phyloP scores from a whole-genome alignment of 2,888 invertebrate species.

The Tinea trinotella region DNA sequence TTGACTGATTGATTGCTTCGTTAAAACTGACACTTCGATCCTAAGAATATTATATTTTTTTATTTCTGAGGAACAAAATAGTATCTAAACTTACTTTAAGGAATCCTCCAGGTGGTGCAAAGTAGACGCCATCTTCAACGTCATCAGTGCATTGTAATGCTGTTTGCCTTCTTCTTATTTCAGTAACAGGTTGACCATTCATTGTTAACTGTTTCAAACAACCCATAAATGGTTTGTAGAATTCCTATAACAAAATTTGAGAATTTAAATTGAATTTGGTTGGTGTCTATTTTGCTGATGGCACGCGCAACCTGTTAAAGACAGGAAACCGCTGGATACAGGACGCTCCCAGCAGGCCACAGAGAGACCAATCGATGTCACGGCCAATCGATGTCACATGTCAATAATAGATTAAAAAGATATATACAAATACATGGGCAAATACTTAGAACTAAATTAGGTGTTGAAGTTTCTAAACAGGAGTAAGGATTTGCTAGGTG shows the following conservation, averaged over 20 bases:
- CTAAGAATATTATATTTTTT: neutral
- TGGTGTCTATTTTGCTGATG: neutral
- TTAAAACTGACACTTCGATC: neutral
- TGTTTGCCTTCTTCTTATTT: conserved; percentile 70
- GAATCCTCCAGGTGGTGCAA: conserved; percentile 83
- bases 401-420: no score
- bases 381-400: no score
- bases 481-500: no score
- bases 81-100: conserved; percentile 64
- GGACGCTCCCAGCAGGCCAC: no score
- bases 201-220: conserved; percentile 85
- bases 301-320: neutral
- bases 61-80: neutral
- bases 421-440: no score
- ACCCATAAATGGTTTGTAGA: conserved; percentile 83
- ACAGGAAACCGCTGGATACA: no score
- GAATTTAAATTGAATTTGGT: neutral
- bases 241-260: conserved; percentile 48
- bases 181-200: conserved; percentile 76
- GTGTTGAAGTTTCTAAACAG: no score
- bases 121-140: conserved; percentile 87
- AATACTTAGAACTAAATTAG: no score
- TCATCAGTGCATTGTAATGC: conserved; percentile 85
- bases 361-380: no score
- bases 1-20: no score